These are phyloP conservation scores for Montipora cactus DNA, from an alignment of 64 coral and sea anemone genomes.

Conservation along the genomic window DNA sequence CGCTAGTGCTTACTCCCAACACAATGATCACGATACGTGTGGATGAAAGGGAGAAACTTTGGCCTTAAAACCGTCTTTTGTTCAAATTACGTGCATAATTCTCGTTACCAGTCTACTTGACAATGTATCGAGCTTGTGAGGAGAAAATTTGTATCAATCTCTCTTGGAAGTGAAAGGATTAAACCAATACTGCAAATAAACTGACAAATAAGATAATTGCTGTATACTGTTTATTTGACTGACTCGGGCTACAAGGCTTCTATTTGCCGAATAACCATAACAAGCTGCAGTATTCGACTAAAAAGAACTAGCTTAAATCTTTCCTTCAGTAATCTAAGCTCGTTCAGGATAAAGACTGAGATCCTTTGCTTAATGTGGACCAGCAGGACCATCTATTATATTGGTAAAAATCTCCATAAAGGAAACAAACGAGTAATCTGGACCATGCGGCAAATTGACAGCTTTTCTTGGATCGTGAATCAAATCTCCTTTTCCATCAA, in stretches of 20 bases:
- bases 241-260: not conserved
- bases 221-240: not conserved
- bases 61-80: too few relatives aligned
- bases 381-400: slow-evolving; percentile 22
- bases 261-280: too few relatives aligned
- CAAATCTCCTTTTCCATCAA: not conserved
- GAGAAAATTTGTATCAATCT: too few relatives aligned
- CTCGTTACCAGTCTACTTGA: too few relatives aligned
- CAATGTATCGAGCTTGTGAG: too few relatives aligned
- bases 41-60: too few relatives aligned
- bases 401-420: slow-evolving; percentile 40
- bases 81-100: too few relatives aligned
- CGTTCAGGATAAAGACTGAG: not conserved
- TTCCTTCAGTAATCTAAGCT: not conserved
- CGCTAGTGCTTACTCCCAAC: too few relatives aligned
- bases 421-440: slow-evolving; percentile 5
- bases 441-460: not conserved
- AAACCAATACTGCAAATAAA: not conserved
- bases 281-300: not conserved
- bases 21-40: too few relatives aligned
- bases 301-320: not conserved
- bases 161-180: too few relatives aligned
- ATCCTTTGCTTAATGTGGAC: not conserved
- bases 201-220: not conserved
- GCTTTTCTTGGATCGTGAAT: slow-evolving; percentile 27